phyloP scores from a whole-genome alignment of 2,888 invertebrate species.

The Heliconius hortense region DNA sequence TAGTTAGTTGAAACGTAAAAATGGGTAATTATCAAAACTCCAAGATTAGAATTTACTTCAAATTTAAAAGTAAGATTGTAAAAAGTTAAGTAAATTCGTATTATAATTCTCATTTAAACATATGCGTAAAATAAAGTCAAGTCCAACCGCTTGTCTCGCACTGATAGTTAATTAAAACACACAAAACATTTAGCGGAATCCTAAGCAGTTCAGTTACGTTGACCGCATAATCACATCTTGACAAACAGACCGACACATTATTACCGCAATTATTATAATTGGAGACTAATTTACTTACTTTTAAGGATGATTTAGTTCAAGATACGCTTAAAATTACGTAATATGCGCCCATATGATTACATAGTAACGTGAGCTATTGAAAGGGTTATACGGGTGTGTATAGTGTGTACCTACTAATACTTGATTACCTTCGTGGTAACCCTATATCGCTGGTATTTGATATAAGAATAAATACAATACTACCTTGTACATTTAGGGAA shows the following conservation, averaged over 20 bases:
- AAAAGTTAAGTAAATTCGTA: neutral
- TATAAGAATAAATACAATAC: conserved; percentile 11
- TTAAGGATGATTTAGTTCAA: neutral
- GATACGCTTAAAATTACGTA: conserved; percentile 10
- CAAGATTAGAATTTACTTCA: no score
- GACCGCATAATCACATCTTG: conserved; percentile 21
- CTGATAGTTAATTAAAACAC: conserved; percentile 22
- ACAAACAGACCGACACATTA: conserved; percentile 33
- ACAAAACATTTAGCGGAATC: conserved; percentile 23
- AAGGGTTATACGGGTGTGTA: conserved; percentile 3
- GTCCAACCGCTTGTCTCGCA: conserved; percentile 15
- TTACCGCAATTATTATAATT: conserved; percentile 32
- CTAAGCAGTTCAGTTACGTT: conserved; percentile 19
- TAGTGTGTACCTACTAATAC: conserved; percentile 15
- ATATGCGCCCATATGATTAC: neutral
- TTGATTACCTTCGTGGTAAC: conserved; percentile 14
- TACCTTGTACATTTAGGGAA: neutral
- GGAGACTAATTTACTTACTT: conserved; percentile 11
- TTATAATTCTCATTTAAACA: neutral
- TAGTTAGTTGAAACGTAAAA: no score
- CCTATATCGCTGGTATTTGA: conserved; percentile 5
- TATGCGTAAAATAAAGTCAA: conserved; percentile 15
- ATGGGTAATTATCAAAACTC: no score
- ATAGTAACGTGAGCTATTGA: conserved; percentile 11
- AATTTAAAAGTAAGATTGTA: no score